A percentile compares a stretch with the other conserved stretches of the same genome.
phyloP scores from a whole-genome alignment of 2,888 invertebrate species.

The Drosophila atripex region DNA sequence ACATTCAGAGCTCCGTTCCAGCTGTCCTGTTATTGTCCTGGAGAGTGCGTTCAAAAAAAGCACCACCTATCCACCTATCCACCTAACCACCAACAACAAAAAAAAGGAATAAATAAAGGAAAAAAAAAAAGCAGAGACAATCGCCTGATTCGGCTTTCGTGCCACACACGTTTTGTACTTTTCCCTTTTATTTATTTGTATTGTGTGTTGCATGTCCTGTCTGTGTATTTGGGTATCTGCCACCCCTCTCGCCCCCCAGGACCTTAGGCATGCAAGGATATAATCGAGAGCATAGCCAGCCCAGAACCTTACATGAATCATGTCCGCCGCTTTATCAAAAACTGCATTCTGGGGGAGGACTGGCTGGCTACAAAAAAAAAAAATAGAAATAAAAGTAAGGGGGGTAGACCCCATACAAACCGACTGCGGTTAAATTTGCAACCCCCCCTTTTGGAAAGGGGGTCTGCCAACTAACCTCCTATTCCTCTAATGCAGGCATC shows the following conservation, averaged over 20 bases:
- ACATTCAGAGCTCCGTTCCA: constrained; percentile 72
- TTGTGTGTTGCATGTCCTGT: constrained; percentile 37
- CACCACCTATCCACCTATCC: constrained; percentile 20
- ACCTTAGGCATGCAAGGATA: constrained; percentile 45
- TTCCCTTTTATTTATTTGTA: constrained; percentile 36
- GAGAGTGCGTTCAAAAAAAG: constrained; percentile 61
- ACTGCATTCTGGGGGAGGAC: constrained; percentile 49
- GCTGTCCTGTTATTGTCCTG: constrained; percentile 58
- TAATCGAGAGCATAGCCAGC: constrained; percentile 42
- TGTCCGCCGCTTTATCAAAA: constrained; percentile 72
- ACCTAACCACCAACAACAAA: not conserved
- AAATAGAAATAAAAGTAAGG: not conserved
- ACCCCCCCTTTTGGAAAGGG: not conserved
- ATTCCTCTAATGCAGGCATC: constrained; percentile 55
- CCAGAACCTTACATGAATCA: constrained; percentile 64
- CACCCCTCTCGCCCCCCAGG: too few species aligned
- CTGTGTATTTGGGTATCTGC: constrained; percentile 39
- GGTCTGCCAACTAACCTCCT: not conserved
- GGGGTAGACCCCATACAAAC: constrained; percentile 23
- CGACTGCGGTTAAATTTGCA: constrained; percentile 59
- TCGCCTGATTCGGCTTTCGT: constrained; percentile 52
- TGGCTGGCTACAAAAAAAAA: too few species aligned
- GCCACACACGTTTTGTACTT: constrained; percentile 51
- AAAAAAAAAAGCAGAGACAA: constrained; percentile 35
- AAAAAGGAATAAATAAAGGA: too few species aligned